Percentiles rank a stretch among this genome's conserved stretches.
Evolutionary conservation across 2,113 vertebrate genomes (phyloP).

Genomic region (Oenanthe melanoleuca): DNA sequence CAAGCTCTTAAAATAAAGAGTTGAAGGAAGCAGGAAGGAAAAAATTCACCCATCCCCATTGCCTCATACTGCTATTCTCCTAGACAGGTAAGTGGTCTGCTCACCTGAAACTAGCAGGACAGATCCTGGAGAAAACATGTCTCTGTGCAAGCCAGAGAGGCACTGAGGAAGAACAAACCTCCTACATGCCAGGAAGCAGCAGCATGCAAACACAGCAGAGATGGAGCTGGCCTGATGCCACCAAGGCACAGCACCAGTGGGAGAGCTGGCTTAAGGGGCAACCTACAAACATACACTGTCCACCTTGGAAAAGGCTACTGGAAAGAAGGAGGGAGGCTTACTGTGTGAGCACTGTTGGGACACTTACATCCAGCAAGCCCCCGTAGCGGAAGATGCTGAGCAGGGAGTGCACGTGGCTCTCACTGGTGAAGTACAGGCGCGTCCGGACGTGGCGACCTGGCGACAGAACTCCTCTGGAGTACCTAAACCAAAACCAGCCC

Average conservation of each 20-base stretch:
- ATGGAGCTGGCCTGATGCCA: neutral
- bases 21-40: neutral
- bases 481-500: constrained; percentile 74
- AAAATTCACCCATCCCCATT: neutral
- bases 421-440: constrained; percentile 96
- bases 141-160: neutral
- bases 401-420: constrained; percentile 96
- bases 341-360: constrained; percentile 8
- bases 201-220: constrained; percentile 7
- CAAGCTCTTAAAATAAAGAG: neutral
- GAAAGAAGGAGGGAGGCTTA: neutral
- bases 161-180: neutral
- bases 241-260: neutral
- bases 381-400: constrained; percentile 96
- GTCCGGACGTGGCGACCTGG: constrained; percentile 95
- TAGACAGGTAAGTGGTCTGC: neutral
- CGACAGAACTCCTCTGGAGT: constrained; percentile 95
- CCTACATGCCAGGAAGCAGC: neutral
- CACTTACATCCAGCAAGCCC: constrained; percentile 92
- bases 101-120: neutral
- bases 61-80: neutral
- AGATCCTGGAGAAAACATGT: neutral
- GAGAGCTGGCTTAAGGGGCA: neutral
- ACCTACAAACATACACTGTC: neutral
- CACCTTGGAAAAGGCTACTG: neutral